Percentiles rank a stretch among this genome's conserved stretches.
These are phyloP conservation scores for Carcina quercana DNA, from an alignment of 2,888 invertebrate species.

Conservation along the genomic window DNA sequence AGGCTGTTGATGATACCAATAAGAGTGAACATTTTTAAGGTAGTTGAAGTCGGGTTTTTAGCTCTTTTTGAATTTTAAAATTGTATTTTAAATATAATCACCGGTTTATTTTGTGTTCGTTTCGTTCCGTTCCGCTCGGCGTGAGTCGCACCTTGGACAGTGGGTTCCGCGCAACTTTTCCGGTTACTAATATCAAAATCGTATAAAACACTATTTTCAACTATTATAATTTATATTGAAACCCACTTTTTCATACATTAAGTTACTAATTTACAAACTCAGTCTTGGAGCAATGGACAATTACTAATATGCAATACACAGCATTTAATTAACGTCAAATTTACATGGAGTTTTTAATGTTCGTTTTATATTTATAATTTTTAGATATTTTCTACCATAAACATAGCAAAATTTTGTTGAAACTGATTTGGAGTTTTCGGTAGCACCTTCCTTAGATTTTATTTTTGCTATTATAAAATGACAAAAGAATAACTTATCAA, in stretches of 20 bases:
- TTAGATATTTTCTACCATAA: too few relatives aligned
- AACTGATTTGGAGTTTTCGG: background rate
- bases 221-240: conserved; percentile 11
- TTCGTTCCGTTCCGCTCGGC: conserved; percentile 9
- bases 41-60: background rate
- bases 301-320: background rate
- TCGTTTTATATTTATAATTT: too few relatives aligned
- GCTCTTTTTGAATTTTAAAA: background rate
- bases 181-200: conserved; percentile 41
- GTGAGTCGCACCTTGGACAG: too few relatives aligned
- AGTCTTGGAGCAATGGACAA: conserved; percentile 26
- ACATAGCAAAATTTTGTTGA: too few relatives aligned
- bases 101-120: background rate
- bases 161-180: conserved; percentile 9
- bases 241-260: conserved; percentile 17
- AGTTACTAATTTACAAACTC: conserved; percentile 2
- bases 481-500: background rate
- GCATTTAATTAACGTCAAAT: background rate
- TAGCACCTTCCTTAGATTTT: background rate
- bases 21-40: background rate
- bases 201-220: conserved; percentile 35
- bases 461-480: background rate
- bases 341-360: too few relatives aligned
- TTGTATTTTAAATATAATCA: background rate
- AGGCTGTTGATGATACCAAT: background rate